Conservation (phyloP, 2,888 invertebrate species). For the Mesorhabditis spiculigera region DNA sequence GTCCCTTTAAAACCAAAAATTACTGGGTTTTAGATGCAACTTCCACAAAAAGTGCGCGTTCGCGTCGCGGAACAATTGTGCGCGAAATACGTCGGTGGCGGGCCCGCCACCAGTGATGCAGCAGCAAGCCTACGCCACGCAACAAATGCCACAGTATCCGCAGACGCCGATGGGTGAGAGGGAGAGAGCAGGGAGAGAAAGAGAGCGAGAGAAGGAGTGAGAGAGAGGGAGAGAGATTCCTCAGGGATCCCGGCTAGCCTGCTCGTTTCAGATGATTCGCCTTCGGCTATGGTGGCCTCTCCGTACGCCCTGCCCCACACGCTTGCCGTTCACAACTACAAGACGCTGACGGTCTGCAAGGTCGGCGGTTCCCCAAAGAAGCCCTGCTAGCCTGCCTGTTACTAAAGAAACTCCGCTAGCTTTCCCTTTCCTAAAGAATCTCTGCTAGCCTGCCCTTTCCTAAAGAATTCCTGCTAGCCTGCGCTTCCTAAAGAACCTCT, state of each 20-base stretch:
- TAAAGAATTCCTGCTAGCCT: too few species aligned
- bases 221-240: too few species aligned
- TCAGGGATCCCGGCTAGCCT: too few species aligned
- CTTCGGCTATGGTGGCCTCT: background rate
- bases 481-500: too few species aligned
- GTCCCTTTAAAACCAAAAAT: background rate
- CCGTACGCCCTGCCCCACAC: constrained; percentile 53
- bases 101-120: constrained; percentile 4
- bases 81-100: constrained; percentile 12
- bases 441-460: too few species aligned
- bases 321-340: constrained; percentile 56
- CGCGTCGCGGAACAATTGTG: constrained; percentile 55
- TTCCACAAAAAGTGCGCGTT: constrained; percentile 57
- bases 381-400: constrained; percentile 19
- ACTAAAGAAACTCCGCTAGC: too few species aligned
- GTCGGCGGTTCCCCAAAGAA: constrained; percentile 46
- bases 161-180: background rate
- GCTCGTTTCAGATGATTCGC: background rate
- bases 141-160: constrained; percentile 13
- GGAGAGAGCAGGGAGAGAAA: background rate
- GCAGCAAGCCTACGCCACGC: constrained; percentile 16
- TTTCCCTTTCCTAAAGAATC: too few species aligned
- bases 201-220: background rate
- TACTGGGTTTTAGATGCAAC: constrained; percentile 37
- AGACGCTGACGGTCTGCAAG: constrained; percentile 58